A percentile compares a stretch with the other conserved stretches of the same genome.
Evolutionary conservation across 2,797 vertebrate genomes (phyloP).

Genomic region (Valencia hispanica): DNA sequence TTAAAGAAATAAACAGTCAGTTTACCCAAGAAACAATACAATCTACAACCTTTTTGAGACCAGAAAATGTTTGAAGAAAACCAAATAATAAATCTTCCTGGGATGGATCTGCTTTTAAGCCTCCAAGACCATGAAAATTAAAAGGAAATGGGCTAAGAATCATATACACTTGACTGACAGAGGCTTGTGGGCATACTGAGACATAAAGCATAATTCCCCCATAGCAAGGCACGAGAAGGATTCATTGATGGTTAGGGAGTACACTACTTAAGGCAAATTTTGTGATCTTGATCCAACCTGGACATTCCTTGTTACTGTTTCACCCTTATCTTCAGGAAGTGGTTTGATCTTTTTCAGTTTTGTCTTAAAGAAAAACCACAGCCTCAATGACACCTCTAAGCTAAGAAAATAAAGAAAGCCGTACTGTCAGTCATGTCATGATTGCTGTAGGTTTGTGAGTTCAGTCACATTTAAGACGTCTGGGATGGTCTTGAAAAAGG

Average conservation of each 20-base stretch:
- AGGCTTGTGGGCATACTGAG: background rate
- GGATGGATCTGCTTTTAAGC: background rate
- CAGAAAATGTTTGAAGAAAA: background rate
- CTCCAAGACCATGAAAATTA: background rate
- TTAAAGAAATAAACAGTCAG: background rate
- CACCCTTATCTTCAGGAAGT: conserved; percentile 1
- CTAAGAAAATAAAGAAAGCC: background rate
- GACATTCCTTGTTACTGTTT: background rate
- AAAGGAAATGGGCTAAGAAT: background rate
- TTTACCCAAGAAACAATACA: background rate
- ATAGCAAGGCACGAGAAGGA: background rate
- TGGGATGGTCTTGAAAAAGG: background rate
- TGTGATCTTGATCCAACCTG: background rate
- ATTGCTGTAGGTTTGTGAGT: background rate
- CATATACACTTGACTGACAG: background rate
- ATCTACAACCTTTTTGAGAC: background rate
- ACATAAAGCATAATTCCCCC: background rate
- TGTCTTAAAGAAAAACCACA: background rate
- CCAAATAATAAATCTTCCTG: background rate
- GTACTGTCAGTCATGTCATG: background rate
- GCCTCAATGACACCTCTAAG: background rate
- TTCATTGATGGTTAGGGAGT: background rate
- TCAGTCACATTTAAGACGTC: background rate
- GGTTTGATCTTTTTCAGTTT: background rate
- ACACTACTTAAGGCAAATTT: background rate